Conservation (phyloP, 2,113 vertebrate genomes). For the Corythornis madagascariensis region DNA sequence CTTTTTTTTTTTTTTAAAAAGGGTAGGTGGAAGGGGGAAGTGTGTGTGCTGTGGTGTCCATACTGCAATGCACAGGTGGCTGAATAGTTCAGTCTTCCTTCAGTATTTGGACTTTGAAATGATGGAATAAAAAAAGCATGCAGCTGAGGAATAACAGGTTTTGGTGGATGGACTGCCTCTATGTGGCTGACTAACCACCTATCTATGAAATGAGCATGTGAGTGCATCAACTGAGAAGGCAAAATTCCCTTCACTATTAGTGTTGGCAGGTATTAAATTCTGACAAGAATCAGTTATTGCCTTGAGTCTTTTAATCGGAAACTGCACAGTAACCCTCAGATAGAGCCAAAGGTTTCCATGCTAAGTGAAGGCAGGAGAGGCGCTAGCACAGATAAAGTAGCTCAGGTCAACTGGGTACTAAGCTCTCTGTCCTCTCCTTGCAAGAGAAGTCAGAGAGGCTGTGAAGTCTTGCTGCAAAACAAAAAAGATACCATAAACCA, state of each 20-base stretch:
- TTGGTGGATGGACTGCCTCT: not conserved
- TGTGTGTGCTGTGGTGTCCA: not conserved
- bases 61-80: not conserved
- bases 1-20: too few species aligned
- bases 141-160: not conserved
- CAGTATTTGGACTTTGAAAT: not conserved
- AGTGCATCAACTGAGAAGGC: not conserved
- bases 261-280: not conserved
- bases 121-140: not conserved
- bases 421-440: not conserved
- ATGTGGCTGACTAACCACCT: not conserved
- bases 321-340: not conserved
- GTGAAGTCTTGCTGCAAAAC: not conserved
- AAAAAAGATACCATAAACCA: not conserved
- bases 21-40: too few species aligned
- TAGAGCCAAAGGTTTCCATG: not conserved
- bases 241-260: not conserved
- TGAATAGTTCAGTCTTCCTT: rapidly evolving
- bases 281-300: not conserved
- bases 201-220: not conserved
- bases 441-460: not conserved
- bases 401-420: not conserved
- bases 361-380: not conserved
- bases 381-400: not conserved
- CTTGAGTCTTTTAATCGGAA: not conserved